Evolutionary conservation across 2,113 vertebrate species (phyloP), one percentile per base, ranked within the genome.

Genomic region (Sterna hirundo): DNA sequence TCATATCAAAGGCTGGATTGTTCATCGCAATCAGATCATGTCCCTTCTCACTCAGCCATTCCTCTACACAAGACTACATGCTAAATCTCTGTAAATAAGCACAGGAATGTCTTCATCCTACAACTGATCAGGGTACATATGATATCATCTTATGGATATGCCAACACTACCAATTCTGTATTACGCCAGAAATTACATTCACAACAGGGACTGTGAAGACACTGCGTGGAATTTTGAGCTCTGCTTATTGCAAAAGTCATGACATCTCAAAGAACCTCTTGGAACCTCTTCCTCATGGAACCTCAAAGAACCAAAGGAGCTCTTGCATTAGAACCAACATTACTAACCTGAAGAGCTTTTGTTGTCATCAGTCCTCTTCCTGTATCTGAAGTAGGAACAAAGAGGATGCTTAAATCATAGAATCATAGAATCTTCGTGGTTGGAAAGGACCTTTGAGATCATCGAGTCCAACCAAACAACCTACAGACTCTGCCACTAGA

Each of bases 311-410:
- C 11, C 42, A 20, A 17, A 90, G 16, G 2, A 36, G 49, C 3
- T 70, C 25, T 30, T 80, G 49, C 34, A 34, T 25, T 21, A 81
- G 29, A 44, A 75, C 17, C 25, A 85, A 30, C 36, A 57, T 6
- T 30, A 93, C 98, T 85, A 84, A 99, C 99, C 98, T 97, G 97
- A 38, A 99, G 86, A 6, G 92, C 40, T 76, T 89, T 97, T 34
- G 96, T 97, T 88, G 98, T 89, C 98, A 99, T 98, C 81, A 99
- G 90, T n/a, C 99, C 99, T 98, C 99, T 98, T 87, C 99, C 99
- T 10, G 99, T 99, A 91, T 93, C 99, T 99, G 94, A 25, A 91
- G 11, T 30, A 92, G 40, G 38, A 62, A 84, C 51, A 93, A 62
- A 65, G 52, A 95, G 36, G 3, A 95, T 47, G 19, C 23, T 49